phyloP scores from a whole-genome alignment of 2,797 vertebrate genomes.

The Rhynchonycteris naso region DNA sequence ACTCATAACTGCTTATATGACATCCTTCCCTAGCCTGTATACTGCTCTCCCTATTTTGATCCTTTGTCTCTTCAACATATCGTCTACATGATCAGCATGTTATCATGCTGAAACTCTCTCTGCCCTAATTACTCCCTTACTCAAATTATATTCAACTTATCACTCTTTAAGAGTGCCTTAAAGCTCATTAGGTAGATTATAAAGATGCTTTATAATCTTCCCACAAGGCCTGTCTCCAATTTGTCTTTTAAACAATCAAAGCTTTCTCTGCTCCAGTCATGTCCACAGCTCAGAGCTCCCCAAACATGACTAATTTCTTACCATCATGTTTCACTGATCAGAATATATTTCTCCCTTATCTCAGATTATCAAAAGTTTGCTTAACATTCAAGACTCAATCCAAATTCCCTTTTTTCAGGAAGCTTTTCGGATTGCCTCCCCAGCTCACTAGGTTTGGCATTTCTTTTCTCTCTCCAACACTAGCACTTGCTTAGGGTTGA shows the following conservation, averaged over 20 bases:
- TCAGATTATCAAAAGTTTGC: not conserved
- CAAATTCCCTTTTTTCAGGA: not conserved
- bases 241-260: not conserved
- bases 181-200: not conserved
- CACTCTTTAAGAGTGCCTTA: slow-evolving; percentile 1
- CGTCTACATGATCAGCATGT: not conserved
- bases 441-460: not conserved
- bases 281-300: not conserved
- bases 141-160: not conserved
- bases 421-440: not conserved
- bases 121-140: not conserved
- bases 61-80: not conserved
- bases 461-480: not conserved
- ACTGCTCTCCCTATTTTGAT: not conserved
- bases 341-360: not conserved
- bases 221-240: not conserved
- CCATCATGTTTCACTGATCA: not conserved
- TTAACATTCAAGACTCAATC: not conserved
- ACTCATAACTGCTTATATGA: not conserved
- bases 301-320: not conserved
- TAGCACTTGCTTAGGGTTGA: not conserved
- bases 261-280: not conserved
- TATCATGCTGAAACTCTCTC: not conserved
- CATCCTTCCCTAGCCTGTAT: not conserved
- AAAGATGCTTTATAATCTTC: slow-evolving; percentile 22